Conservation (phyloP, 2,888 invertebrate species). For the Clitarchus hookeri region DNA sequence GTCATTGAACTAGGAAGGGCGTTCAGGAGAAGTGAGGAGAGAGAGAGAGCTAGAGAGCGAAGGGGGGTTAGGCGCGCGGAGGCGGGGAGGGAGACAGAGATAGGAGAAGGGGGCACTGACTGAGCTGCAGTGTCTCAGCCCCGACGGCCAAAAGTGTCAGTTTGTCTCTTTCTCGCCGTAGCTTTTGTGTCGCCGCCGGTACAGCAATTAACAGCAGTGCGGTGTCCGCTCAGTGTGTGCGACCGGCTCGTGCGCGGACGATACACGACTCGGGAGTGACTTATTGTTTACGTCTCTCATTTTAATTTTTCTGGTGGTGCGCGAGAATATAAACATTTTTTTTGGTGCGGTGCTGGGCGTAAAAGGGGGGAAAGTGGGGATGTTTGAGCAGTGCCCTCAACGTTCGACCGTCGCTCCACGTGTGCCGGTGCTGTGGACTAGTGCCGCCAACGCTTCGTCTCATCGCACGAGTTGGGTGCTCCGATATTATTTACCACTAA, state of each 20-base stretch:
- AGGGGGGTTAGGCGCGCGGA: neutral
- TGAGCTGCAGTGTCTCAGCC: constrained; percentile 20
- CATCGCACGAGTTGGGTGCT: neutral
- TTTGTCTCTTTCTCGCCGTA: constrained; percentile 6
- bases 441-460: neutral
- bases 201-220: neutral
- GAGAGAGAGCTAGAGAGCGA: neutral
- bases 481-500: neutral
- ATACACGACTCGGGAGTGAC: neutral
- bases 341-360: no score
- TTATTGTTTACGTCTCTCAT: neutral
- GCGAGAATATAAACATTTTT: neutral
- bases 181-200: neutral
- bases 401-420: neutral
- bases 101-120: constrained; percentile 25
- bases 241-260: neutral
- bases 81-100: neutral
- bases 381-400: neutral
- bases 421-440: neutral
- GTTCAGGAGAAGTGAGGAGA: constrained; percentile 19
- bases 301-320: neutral
- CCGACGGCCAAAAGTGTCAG: constrained; percentile 23
- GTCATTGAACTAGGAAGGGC: constrained; percentile 26
- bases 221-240: neutral
- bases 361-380: neutral